phyloP scores from a whole-genome alignment of 2,113 vertebrate genomes.

The Larimichthys crocea region DNA sequence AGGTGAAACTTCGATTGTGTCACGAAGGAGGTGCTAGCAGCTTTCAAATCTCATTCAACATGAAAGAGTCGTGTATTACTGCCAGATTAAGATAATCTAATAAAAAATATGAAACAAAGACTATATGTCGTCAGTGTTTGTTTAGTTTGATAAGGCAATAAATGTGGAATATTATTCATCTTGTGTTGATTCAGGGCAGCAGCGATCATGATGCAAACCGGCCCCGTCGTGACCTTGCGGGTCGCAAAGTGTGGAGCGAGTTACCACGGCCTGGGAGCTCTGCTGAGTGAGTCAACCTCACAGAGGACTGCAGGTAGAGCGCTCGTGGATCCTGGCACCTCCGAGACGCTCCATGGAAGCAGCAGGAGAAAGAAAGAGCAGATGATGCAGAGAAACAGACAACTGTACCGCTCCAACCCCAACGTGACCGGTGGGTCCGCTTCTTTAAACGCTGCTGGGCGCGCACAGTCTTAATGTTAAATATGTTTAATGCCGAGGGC shows the following conservation, averaged over 20 bases:
- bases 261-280: slow-evolving; percentile 89
- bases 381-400: slow-evolving; percentile 87
- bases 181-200: slow-evolving; percentile 86
- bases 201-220: slow-evolving; percentile 92
- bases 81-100: background rate
- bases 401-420: slow-evolving; percentile 92
- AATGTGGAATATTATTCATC: background rate
- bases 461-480: background rate
- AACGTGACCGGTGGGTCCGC: slow-evolving; percentile 89
- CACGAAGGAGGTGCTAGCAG: background rate
- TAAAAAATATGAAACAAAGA: background rate
- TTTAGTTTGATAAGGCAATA: background rate
- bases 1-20: no score
- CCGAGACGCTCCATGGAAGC: slow-evolving; percentile 83
- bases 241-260: slow-evolving; percentile 93
- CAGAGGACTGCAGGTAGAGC: slow-evolving; percentile 87
- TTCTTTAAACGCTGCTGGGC: background rate
- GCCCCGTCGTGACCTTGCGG: slow-evolving; percentile 90
- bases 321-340: slow-evolving; percentile 67
- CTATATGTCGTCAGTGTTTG: background rate
- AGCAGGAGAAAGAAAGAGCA: slow-evolving; percentile 86
- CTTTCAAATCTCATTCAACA: background rate
- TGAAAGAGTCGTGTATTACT: background rate
- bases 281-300: slow-evolving; percentile 87
- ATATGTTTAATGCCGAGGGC: background rate